Evolutionary conservation across 2,113 vertebrate genomes (phyloP).

Genomic region (Gallinago undulata): DNA sequence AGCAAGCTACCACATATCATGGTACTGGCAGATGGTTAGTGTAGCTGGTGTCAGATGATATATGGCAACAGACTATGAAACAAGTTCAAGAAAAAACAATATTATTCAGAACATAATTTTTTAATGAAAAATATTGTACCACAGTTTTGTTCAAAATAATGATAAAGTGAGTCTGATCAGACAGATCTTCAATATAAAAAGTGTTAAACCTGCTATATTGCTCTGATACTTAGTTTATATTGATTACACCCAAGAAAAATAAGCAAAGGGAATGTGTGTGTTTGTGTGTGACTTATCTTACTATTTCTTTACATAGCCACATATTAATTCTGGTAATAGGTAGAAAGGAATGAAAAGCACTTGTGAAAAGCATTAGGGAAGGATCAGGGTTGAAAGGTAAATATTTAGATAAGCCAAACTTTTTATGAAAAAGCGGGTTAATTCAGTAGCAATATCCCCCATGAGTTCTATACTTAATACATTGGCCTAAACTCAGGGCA

Average conservation of each 20-base stretch:
- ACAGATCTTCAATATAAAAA: background rate
- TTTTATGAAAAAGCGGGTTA: background rate
- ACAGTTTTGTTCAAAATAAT: background rate
- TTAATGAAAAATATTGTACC: background rate
- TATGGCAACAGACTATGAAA: background rate
- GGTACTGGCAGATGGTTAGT: background rate
- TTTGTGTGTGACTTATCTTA: background rate
- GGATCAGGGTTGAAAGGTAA: background rate
- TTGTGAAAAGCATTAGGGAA: background rate
- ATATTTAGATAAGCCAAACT: background rate
- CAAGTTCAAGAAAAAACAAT: background rate
- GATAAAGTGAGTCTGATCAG: background rate
- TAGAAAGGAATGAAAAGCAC: background rate
- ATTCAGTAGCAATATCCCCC: background rate
- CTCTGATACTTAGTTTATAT: background rate
- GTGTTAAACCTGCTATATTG: background rate
- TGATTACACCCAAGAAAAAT: background rate
- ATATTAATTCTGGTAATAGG: background rate
- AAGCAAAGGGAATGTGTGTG: background rate
- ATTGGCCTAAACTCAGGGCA: background rate
- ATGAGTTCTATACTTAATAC: background rate
- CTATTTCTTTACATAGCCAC: background rate
- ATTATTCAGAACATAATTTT: background rate
- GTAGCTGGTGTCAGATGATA: background rate
- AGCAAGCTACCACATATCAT: background rate